Base-by-base conservation (phyloP, 1,140 invertebrate genomes). In the Conus ventricosus region DNA sequence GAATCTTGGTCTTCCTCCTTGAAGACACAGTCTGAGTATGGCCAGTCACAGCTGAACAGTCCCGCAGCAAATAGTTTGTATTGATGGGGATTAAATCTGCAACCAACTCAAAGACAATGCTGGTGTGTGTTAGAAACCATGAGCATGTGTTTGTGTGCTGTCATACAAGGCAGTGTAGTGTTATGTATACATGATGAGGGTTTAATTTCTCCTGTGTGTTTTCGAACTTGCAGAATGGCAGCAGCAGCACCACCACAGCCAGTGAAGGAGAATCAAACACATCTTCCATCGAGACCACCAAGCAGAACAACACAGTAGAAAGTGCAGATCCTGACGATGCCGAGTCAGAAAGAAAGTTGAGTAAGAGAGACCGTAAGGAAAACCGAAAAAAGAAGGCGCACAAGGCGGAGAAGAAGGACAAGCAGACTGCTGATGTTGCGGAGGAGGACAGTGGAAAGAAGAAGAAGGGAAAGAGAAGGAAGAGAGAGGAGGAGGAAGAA, bases 341-440 rank as follows among this genome's bases (percentile, higher is more conserved):
- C 67, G 80, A 89, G 55, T 82, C 27, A n/a, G 87, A 90, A 88
- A 87, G 83, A 84, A 88, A 80, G 63, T 39, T 84, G 75, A 90
- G 85, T 75, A 86, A 91, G 39, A 89, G 80, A 86, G 60, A 71
- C 67, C 81, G 67, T 39, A 89, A 87, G 84, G 23, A 88, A 17
- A 89, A 92, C 85, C 89, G 90, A 83, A 91, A 90, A 78, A 91
- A 92, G 81, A 89, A 87, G 82, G 87, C 87, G 57, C 63, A 88
- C 15, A 86, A 86, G 71, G 89, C 86, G 76, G 85, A 89, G 85
- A 88, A 90, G 53, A 86, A 85, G 39, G 71, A 88, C 63, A 78
- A 85, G 54, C 63, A 84, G 25, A 39, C 17, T 25, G 84, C 76
- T 11, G 78, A 54, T 20, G 53, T 15, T 10, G n/a, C 39, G 0